These are phyloP conservation scores for Tricholauxania praeusta DNA, from an alignment of 2,888 invertebrate species.

Conservation along the genomic window DNA sequence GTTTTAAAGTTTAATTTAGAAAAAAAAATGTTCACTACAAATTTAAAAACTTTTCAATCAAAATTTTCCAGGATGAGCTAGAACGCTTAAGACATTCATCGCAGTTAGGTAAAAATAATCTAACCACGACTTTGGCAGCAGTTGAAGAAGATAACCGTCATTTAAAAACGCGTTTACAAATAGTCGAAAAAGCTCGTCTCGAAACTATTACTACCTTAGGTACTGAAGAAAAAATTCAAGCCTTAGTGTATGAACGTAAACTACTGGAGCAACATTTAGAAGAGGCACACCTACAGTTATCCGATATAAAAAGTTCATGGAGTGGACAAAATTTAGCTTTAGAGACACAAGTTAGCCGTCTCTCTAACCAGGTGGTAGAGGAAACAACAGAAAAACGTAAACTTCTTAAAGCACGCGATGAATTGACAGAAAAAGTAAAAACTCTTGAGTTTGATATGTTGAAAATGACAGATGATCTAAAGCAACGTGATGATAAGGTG, in stretches of 20 bases:
- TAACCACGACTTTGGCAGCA: conserved; percentile 78
- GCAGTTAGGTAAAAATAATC: conserved; percentile 77
- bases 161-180: conserved; percentile 70
- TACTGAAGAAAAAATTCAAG: conserved; percentile 71
- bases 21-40: too few species aligned
- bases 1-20: too few species aligned
- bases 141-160: conserved; percentile 82
- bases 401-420: conserved; percentile 77
- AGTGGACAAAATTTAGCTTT: conserved; percentile 89
- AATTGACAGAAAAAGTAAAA: conserved; percentile 74
- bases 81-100: conserved; percentile 81
- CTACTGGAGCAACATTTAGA: conserved; percentile 82
- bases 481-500: conserved; percentile 65
- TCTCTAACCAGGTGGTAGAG: conserved; percentile 86
- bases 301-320: conserved; percentile 92
- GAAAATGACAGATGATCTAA: conserved; percentile 60
- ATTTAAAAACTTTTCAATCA: neutral
- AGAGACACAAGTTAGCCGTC: conserved; percentile 89
- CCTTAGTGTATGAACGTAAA: conserved; percentile 73
- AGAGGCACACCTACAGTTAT: conserved; percentile 87
- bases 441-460: conserved; percentile 63
- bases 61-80: conserved; percentile 77
- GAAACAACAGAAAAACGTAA: conserved; percentile 84
- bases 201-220: conserved; percentile 58
- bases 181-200: conserved; percentile 63